Percentiles rank a stretch among this genome's conserved stretches.
Conservation (phyloP, 30 jellyfish, hydroid and myxozoan species). For the Cassiopea andromeda region DNA sequence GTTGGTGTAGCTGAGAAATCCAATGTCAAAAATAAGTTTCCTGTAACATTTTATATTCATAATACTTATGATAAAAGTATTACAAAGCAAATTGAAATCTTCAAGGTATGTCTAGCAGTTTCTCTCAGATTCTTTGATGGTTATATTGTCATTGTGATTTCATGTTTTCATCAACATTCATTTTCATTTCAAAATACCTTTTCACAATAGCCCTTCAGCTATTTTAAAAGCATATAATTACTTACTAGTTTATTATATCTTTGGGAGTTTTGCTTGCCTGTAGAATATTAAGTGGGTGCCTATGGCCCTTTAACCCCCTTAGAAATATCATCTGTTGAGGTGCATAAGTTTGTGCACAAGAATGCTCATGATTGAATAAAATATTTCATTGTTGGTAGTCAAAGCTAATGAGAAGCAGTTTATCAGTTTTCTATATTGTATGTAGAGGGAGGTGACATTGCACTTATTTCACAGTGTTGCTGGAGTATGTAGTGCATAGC, state of each 20-base stretch:
- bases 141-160: neutral
- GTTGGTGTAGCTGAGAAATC: neutral
- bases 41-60: constrained; percentile 58
- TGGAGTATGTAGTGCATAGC: too few relatives aligned
- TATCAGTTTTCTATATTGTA: too few relatives aligned
- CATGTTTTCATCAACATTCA: neutral
- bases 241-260: neutral
- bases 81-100: constrained; percentile 43
- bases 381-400: too few relatives aligned
- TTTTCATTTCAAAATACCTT: neutral
- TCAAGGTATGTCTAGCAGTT: constrained; percentile 39
- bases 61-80: constrained; percentile 16
- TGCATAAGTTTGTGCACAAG: too few relatives aligned
- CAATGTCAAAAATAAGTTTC: constrained; percentile 17
- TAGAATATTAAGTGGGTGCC: neutral
- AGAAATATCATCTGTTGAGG: too few relatives aligned
- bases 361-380: too few relatives aligned
- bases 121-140: neutral
- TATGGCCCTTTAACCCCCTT: too few relatives aligned
- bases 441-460: too few relatives aligned
- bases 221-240: too few relatives aligned
- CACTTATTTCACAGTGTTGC: too few relatives aligned
- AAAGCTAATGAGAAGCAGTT: too few relatives aligned
- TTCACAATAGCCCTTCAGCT: neutral
- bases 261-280: neutral